These are phyloP conservation scores for Lycophotia porphyrea DNA, from an alignment of 2,888 invertebrate genomes.

Conservation along the genomic window DNA sequence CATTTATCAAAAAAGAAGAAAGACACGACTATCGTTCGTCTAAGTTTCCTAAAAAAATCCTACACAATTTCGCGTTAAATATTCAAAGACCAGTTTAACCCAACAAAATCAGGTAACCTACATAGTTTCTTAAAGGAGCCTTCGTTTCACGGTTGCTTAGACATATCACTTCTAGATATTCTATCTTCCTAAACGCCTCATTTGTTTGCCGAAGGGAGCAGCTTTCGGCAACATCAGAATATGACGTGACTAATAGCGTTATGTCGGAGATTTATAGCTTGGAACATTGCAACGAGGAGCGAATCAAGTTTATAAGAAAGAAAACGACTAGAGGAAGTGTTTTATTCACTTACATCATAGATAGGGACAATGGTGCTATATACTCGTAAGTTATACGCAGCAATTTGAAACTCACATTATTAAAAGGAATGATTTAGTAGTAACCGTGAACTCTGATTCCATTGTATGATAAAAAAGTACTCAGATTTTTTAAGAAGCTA, in stretches of 20 bases:
- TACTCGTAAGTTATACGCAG: conserved; percentile 5
- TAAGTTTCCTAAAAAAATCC: neutral
- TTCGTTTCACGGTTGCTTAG: conserved; percentile 51
- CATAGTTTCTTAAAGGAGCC: conserved; percentile 30
- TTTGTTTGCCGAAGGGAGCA: conserved; percentile 67
- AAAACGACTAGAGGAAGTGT: conserved; percentile 28
- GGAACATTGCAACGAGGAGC: conserved; percentile 60
- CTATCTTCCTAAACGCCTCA: conserved; percentile 65
- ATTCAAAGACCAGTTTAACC: conserved; percentile 16
- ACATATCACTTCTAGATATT: conserved; percentile 64
- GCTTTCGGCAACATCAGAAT: conserved; percentile 71
- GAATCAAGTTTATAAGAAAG: conserved; percentile 47
- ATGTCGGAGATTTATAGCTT: conserved; percentile 73
- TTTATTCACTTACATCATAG: conserved; percentile 28
- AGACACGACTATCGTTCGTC: neutral
- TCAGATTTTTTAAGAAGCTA: neutral
- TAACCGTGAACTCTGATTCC: neutral
- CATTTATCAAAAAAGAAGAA: neutral
- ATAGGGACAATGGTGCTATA: neutral
- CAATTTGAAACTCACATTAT: conserved; percentile 14
- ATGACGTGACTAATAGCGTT: conserved; percentile 76
- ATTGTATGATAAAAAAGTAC: neutral
- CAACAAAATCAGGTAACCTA: conserved; percentile 34
- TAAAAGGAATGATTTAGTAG: conserved; percentile 17
- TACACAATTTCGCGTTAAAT: conserved; percentile 9